Percentiles rank a stretch among this genome's conserved stretches.
Conservation (phyloP, 2,797 vertebrate genomes). For the Paedocypris micromegethes region DNA sequence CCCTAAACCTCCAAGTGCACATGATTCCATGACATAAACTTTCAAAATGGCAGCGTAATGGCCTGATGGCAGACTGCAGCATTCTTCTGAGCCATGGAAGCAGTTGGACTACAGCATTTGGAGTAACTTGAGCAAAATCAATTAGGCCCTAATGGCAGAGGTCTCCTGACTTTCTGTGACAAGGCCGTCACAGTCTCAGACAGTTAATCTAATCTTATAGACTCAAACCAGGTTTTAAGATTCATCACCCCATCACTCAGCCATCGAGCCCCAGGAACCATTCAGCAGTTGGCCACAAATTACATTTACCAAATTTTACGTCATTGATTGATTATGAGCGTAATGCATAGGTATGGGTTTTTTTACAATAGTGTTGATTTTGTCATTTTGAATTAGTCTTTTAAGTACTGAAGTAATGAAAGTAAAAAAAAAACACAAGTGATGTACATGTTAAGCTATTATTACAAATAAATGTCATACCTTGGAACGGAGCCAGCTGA, state of each 20-base stretch:
- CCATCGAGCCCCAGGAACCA: constrained; percentile 17
- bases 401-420: too few species aligned
- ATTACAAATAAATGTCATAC: constrained; percentile 53
- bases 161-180: constrained; percentile 19
- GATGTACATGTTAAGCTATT: neutral
- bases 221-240: constrained; percentile 34
- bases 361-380: too few species aligned
- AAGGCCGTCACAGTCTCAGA: constrained; percentile 26
- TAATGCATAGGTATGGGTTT: too few species aligned
- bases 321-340: constrained; percentile 3
- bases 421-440: too few species aligned
- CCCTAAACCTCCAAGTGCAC: constrained; percentile 4
- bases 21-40: constrained; percentile 8
- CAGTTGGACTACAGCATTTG: constrained; percentile 19
- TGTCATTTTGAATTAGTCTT: too few species aligned
- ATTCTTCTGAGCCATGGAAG: neutral
- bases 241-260: constrained; percentile 38
- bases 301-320: constrained; percentile 27
- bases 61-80: constrained; percentile 8
- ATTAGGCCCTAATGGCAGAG: constrained; percentile 28
- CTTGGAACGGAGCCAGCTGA: constrained; percentile 58
- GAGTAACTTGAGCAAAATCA: constrained; percentile 27
- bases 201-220: constrained; percentile 36
- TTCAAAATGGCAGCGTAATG: constrained; percentile 10
- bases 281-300: constrained; percentile 31